A percentile compares a stretch with the other conserved stretches of the same genome.
These are phyloP conservation scores for Caenorhabditis remanei DNA, from an alignment of 1,140 invertebrate species.

Conservation along the genomic window DNA sequence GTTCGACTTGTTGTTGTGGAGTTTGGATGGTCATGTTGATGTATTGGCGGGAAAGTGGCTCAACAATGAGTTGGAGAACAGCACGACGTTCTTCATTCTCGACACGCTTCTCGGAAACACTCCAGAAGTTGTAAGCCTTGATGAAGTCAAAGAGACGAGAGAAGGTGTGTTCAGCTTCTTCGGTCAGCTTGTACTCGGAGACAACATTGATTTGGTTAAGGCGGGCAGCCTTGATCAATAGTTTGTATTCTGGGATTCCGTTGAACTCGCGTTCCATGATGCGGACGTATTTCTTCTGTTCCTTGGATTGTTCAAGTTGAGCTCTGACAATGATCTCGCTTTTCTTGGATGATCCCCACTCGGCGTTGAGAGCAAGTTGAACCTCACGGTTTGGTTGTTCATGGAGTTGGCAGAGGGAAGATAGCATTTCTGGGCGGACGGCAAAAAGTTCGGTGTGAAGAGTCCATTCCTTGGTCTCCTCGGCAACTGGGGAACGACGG, in stretches of 20 bases:
- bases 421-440: constrained; percentile 38
- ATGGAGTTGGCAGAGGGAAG: constrained; percentile 12
- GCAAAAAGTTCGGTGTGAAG: constrained; percentile 28
- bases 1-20: constrained; percentile 37
- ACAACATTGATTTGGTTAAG: constrained; percentile 54
- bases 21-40: constrained; percentile 56
- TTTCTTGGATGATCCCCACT: constrained; percentile 64
- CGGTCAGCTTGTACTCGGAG: constrained; percentile 59
- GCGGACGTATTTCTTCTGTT: constrained; percentile 49
- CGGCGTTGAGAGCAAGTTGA: constrained; percentile 43
- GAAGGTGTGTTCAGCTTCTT: constrained; percentile 50
- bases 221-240: constrained; percentile 57
- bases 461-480: constrained; percentile 60
- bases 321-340: constrained; percentile 34
- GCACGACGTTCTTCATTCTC: constrained; percentile 40
- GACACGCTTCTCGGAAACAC: not conserved
- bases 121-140: constrained; percentile 66
- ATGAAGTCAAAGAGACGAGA: constrained; percentile 60
- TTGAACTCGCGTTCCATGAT: constrained; percentile 31
- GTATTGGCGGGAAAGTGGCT: constrained; percentile 58
- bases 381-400: constrained; percentile 9
- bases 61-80: constrained; percentile 44
- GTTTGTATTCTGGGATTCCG: constrained; percentile 47
- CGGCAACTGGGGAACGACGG: not conserved
- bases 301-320: constrained; percentile 50